Conservation (phyloP, 30 jellyfish, hydroid and myxozoan species). For the Haliclystus octoradiatus region DNA sequence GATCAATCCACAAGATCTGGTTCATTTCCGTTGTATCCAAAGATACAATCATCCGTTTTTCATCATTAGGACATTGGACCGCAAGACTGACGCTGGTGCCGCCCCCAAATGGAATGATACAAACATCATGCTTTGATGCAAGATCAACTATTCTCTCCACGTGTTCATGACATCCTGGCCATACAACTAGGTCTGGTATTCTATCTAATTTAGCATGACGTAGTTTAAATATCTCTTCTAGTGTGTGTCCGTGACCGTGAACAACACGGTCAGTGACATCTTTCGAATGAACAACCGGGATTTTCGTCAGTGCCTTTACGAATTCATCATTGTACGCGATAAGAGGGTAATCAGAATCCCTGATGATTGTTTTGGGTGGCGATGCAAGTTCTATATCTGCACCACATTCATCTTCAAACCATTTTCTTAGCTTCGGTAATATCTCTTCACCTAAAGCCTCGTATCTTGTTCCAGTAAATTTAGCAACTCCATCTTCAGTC, state of each 20-base stretch:
- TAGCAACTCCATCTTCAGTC: conserved; percentile 16
- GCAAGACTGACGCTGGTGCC: conserved; percentile 93
- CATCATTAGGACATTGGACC: conserved; percentile 77
- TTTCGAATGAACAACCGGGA: conserved; percentile 24
- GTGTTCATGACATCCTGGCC: conserved; percentile 90
- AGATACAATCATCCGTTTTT: conserved; percentile 78
- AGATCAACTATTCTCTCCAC: conserved; percentile 56
- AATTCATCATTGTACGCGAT: conserved; percentile 40
- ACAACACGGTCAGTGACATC: conserved; percentile 76
- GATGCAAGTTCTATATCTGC: conserved; percentile 50
- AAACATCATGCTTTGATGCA: conserved; percentile 56
- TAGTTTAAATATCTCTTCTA: conserved; percentile 70
- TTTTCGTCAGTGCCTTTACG: conserved; percentile 14
- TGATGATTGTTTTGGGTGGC: conserved; percentile 39
- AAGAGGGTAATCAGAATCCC: conserved; percentile 55
- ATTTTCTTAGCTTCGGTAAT: conserved; percentile 68
- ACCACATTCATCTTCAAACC: conserved; percentile 89
- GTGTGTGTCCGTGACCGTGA: conserved; percentile 97
- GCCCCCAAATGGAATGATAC: conserved; percentile 95
- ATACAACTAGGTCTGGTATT: conserved; percentile 77
- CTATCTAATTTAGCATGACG: conserved; percentile 61
- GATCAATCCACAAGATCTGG: conserved; percentile 77
- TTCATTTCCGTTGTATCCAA: conserved; percentile 91
- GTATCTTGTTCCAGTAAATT: conserved; percentile 68
- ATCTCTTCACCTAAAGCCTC: conserved; percentile 68